Base-by-base conservation (phyloP, 2,113 vertebrate genomes). In the Scortum barcoo region DNA sequence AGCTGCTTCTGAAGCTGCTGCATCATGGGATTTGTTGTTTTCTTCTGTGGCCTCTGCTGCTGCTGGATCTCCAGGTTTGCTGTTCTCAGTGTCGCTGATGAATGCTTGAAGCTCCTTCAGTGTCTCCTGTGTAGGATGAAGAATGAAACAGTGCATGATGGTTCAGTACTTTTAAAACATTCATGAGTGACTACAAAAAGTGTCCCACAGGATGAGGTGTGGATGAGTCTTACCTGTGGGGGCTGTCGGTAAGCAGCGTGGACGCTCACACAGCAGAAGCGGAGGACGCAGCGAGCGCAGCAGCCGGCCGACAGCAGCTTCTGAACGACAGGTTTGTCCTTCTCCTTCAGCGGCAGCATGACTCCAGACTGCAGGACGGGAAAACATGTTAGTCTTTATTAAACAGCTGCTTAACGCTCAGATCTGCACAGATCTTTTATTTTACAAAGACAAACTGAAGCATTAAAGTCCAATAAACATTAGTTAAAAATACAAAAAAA, bases 221-320 rank as follows among this genome's bases (percentile, higher is more conserved):
- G 16, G 5, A 20, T 1, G 17, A 13, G 22, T 20, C 28, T 14
- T 81, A 98, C 98, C 97, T 97, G 83, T 13, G 81, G 89, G 5
- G 95, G 91, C 40, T 79, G 94, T 42, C 95, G 94, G 75, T 99
- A 99, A 7, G 94, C 90, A 0, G 92, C 65, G 72, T 95, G 96
- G 17, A 94, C 94, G 33, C 94, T 96, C 48, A 98, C 91, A 3
- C 95, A 95, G 92, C 98, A 99, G 93, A 99, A 97, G 60, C 98
- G 92, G 83, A 99, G 95, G 48, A 99, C 61, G 69, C 98, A 99
- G 84, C 98, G 95, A 12, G 96, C 95, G 80, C 98, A 99, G 85
- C 97, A 97, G 42, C 97, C 97, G 24, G 96, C 69, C 0, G 36
- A 88, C 72, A 97, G 73, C 63, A 99, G 92, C 87, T 97, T 93